Evolutionary conservation across 2,888 invertebrate genomes (phyloP).

Genomic region (Napeogenes inachia): DNA sequence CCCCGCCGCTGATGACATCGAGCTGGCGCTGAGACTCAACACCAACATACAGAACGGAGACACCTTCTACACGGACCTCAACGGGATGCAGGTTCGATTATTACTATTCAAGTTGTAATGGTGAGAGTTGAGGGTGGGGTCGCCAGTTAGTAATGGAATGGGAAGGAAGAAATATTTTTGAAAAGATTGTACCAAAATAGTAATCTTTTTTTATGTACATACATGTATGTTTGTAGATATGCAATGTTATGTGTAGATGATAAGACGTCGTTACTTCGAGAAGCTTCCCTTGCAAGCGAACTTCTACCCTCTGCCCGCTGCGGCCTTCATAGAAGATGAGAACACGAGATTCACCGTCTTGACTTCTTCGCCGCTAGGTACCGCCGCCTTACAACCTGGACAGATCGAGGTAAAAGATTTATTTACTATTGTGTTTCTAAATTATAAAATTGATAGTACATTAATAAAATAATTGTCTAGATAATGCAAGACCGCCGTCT

Average conservation of each 20-base stretch:
- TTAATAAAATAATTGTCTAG: conserved; percentile 57
- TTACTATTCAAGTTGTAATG: no score
- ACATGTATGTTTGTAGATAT: no score
- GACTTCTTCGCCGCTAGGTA: conserved; percentile 92
- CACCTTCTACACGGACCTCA: conserved; percentile 94
- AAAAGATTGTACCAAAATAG: no score
- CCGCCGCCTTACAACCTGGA: conserved; percentile 85
- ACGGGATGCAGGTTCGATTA: conserved; percentile 89
- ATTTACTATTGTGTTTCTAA: background rate
- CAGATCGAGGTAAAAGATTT: conserved; percentile 80
- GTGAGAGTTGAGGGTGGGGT: background rate
- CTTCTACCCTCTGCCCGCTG: conserved; percentile 95
- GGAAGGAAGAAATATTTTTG: no score
- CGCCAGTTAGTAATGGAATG: no score
- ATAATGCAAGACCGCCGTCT: conserved; percentile 96
- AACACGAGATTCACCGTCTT: conserved; percentile 83
- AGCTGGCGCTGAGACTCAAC: conserved; percentile 91
- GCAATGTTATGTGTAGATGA: conserved; percentile 77
- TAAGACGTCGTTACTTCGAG: conserved; percentile 86
- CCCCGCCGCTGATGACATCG: conserved; percentile 84
- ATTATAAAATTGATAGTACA: no score
- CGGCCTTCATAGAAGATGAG: conserved; percentile 90
- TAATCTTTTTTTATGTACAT: no score
- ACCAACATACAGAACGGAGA: conserved; percentile 85
- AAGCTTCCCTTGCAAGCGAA: conserved; percentile 97